phyloP scores from a whole-genome alignment of 2,888 invertebrate species.

The Phyllotreta cruciferae region DNA sequence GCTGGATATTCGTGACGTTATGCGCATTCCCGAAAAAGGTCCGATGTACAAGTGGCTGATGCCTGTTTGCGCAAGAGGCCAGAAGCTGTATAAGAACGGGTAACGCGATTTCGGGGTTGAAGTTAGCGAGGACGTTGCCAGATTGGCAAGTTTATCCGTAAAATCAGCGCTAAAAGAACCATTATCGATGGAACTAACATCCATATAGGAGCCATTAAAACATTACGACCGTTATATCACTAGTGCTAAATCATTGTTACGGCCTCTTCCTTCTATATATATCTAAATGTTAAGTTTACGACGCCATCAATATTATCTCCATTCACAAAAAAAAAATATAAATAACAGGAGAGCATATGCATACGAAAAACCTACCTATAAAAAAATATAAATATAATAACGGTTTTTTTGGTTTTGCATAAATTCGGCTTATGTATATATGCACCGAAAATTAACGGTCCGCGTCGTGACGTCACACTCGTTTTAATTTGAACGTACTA shows the following conservation, averaged over 20 bases:
- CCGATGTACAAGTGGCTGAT: no score
- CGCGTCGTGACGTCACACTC: no score
- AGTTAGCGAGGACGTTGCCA: no score
- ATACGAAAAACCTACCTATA: neutral
- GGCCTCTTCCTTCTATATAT: slow-evolving; percentile 13
- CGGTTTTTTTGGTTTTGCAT: no score
- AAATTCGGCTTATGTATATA: neutral
- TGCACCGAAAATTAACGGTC: neutral
- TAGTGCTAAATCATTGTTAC: slow-evolving; percentile 22
- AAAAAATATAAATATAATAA: no score
- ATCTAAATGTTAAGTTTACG: slow-evolving; percentile 16
- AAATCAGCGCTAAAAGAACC: neutral
- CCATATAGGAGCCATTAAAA: slow-evolving; percentile 19
- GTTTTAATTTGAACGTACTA: no score
- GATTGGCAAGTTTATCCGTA: neutral
- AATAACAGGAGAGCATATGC: neutral
- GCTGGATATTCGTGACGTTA: no score
- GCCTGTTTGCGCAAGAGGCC: no score
- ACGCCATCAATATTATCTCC: slow-evolving; percentile 7
- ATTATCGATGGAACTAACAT: slow-evolving; percentile 12
- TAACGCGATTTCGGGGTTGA: no score
- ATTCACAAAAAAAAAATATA: neutral
- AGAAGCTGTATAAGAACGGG: no score
- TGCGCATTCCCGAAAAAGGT: no score
- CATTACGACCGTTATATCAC: slow-evolving; percentile 24